These are phyloP conservation scores for Drosophila truncata DNA, from an alignment of 1,140 invertebrate species.

Conservation along the genomic window DNA sequence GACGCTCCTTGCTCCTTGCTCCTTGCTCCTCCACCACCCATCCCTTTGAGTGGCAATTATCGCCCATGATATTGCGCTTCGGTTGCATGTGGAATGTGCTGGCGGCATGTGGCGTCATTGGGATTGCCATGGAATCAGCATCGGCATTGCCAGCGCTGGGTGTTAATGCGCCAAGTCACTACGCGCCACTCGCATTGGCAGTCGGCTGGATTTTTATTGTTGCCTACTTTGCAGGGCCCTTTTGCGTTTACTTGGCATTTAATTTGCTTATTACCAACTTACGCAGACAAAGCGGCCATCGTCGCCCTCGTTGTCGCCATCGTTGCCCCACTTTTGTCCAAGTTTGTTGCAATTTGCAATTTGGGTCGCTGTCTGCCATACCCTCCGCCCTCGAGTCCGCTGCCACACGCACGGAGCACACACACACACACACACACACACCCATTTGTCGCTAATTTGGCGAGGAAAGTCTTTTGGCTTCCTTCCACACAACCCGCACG, in stretches of 20 bases:
- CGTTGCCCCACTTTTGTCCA: slow-evolving; percentile 59
- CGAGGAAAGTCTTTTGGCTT: slow-evolving; percentile 50
- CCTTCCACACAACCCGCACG: slow-evolving; percentile 24
- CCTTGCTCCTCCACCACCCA: background rate
- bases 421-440: slow-evolving; percentile 32
- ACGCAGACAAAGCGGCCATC: slow-evolving; percentile 59
- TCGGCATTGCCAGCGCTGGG: slow-evolving; percentile 10
- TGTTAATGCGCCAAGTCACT: slow-evolving; percentile 74
- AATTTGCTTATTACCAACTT: slow-evolving; percentile 80
- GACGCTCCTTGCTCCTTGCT: background rate
- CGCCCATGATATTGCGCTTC: slow-evolving; percentile 77
- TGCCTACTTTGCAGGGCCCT: slow-evolving; percentile 58
- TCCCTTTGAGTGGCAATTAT: slow-evolving; percentile 72
- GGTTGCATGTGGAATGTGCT: slow-evolving; percentile 53
- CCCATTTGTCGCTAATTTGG: slow-evolving; percentile 76
- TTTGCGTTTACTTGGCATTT: slow-evolving; percentile 43
- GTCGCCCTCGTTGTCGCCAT: slow-evolving; percentile 56
- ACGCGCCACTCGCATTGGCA: slow-evolving; percentile 56
- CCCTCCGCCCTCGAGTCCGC: slow-evolving; percentile 1
- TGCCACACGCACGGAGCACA: too few relatives aligned
- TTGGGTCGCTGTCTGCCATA: slow-evolving; percentile 57
- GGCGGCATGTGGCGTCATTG: slow-evolving; percentile 41
- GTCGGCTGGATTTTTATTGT: slow-evolving; percentile 58
- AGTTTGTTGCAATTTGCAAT: slow-evolving; percentile 80
- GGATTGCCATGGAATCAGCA: slow-evolving; percentile 7